Conservation (phyloP, 1,140 invertebrate species). For the Drosophila kurseongensis region DNA sequence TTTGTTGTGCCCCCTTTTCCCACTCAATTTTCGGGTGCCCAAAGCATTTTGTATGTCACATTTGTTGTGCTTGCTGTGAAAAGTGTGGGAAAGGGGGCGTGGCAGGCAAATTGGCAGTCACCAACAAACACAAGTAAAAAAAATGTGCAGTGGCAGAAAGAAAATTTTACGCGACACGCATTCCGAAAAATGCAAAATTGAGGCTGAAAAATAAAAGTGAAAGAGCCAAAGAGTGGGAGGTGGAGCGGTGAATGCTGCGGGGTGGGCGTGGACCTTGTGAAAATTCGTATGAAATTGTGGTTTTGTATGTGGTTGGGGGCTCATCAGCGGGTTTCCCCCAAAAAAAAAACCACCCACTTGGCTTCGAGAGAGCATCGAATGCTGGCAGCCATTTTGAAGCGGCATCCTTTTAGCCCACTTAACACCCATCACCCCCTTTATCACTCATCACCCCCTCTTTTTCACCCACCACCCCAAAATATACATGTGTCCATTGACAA, state of each 20-base stretch:
- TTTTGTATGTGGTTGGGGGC: conserved; percentile 46
- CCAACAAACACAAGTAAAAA: conserved; percentile 23
- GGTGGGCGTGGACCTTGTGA: conserved; percentile 30
- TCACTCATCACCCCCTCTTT: neutral
- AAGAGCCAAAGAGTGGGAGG: neutral
- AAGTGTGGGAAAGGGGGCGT: conserved; percentile 12
- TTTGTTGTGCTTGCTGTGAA: conserved; percentile 56
- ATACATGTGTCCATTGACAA: conserved; percentile 53
- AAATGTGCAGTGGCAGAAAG: conserved; percentile 34
- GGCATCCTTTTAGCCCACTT: conserved; percentile 14
- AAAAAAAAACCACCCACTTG: conserved; percentile 36
- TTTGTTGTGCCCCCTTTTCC: neutral
- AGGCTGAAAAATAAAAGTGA: conserved; percentile 1
- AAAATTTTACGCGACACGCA: conserved; percentile 71
- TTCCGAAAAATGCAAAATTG: conserved; percentile 68
- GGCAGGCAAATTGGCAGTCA: conserved; percentile 68
- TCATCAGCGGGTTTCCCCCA: neutral
- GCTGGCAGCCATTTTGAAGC: conserved; percentile 65
- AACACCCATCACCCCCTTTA: neutral
- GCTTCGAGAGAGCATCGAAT: conserved; percentile 41
- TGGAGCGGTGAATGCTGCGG: neutral
- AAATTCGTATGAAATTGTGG: conserved; percentile 76
- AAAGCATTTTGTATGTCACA: conserved; percentile 54
- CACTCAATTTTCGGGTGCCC: conserved; percentile 29
- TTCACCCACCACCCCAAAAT: conserved; percentile 28